Percentiles rank a stretch among this genome's conserved stretches.
phyloP scores from a whole-genome alignment of 2,113 vertebrate species.

The Etia nguti region DNA sequence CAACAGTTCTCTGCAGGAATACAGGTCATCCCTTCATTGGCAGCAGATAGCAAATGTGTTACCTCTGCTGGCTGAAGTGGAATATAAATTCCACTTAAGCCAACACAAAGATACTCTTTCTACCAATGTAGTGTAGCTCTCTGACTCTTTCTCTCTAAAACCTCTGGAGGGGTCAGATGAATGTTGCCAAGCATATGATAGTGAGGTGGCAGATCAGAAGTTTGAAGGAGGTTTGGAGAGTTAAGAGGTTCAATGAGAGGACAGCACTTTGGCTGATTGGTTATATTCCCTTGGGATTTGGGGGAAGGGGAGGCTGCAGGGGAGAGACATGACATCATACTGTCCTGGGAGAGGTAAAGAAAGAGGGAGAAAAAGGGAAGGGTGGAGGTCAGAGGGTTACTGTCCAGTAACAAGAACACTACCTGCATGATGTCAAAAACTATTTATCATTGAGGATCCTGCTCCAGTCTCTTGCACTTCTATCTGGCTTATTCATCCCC shows the following conservation, averaged over 20 bases:
- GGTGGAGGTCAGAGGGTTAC: conserved; percentile 19
- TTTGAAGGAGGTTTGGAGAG: conserved; percentile 4
- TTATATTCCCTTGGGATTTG: conserved; percentile 33
- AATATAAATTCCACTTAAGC: not conserved
- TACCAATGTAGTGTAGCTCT: not conserved
- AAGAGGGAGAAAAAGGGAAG: not conserved
- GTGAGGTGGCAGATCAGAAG: conserved; percentile 34
- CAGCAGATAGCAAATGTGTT: not conserved
- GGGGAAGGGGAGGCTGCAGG: not conserved
- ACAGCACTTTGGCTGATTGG: conserved; percentile 64
- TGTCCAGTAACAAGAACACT: not conserved
- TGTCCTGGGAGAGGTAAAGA: not conserved
- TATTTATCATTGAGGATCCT: not conserved
- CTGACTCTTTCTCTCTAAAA: not conserved
- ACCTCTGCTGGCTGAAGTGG: not conserved
- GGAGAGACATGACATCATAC: conserved; percentile 60
- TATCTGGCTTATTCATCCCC: not conserved
- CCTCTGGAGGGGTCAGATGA: not conserved
- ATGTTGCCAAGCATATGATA: conserved; percentile 37
- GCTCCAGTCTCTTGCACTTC: not conserved
- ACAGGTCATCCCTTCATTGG: not conserved
- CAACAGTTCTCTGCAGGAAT: not conserved
- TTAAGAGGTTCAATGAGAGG: conserved; percentile 57
- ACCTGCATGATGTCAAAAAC: not conserved
- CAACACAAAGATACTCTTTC: not conserved